Evolutionary conservation across 2,797 vertebrate species (phyloP).

Genomic region (Euphonia xanthogaster): DNA sequence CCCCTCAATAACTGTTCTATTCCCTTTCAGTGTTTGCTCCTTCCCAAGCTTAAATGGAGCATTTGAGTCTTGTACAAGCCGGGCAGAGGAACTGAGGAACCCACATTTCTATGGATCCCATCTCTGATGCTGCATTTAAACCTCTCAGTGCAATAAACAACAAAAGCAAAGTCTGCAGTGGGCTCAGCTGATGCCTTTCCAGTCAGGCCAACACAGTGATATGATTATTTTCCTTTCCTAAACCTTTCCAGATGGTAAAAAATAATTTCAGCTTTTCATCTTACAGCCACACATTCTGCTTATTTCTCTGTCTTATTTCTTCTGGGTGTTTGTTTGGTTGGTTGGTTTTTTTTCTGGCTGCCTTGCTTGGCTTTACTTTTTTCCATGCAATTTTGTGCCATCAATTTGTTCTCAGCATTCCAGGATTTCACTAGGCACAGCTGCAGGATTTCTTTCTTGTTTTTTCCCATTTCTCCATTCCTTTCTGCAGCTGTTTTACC

Average conservation of each 20-base stretch:
- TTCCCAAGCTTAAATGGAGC: not conserved
- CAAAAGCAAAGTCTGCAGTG: not conserved
- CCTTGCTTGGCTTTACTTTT: not conserved
- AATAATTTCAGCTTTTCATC: not conserved
- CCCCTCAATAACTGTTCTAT: not conserved
- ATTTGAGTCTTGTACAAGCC: fast-evolving
- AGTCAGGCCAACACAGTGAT: not conserved
- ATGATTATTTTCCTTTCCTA: not conserved
- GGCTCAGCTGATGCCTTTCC: not conserved
- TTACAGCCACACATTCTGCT: not conserved
- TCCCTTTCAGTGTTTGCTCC: not conserved
- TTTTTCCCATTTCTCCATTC: not conserved
- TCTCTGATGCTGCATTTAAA: not conserved
- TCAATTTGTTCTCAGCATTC: fast-evolving
- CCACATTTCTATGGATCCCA: not conserved
- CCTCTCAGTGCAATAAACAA: not conserved
- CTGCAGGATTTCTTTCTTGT: not conserved
- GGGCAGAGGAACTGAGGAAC: not conserved
- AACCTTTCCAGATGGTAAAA: not conserved
- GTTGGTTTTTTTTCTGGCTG: too few relatives aligned
- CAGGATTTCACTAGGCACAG: not conserved
- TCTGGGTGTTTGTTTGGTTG: not conserved
- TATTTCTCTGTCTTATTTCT: not conserved
- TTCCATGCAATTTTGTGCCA: not conserved
- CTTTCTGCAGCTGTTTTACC: not conserved